Conservation (phyloP, 64 coral and sea anemone genomes). For the Dendrophyllia cribrosa region DNA sequence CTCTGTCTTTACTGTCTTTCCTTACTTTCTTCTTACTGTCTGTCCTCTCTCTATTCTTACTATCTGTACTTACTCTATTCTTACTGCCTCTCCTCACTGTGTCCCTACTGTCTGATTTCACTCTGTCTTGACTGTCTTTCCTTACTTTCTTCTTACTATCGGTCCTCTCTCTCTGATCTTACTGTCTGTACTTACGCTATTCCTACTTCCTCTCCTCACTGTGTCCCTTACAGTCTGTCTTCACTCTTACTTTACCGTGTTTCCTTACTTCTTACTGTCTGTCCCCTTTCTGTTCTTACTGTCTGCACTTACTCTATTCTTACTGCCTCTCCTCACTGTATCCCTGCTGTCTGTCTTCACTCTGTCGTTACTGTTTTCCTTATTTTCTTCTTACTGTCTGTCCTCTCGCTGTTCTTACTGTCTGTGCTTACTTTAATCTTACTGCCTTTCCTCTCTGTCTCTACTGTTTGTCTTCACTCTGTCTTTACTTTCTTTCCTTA, state of each 20-base stretch:
- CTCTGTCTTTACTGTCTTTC: neutral
- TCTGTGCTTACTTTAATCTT: no score
- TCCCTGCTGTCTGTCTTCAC: no score
- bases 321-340: no score
- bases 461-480: no score
- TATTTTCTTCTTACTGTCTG: no score
- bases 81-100: no score
- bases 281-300: neutral
- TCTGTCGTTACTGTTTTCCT: no score
- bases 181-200: no score
- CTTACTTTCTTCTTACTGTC: neutral
- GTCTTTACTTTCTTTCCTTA: no score
- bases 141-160: neutral
- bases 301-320: neutral
- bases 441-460: neutral
- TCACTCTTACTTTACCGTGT: no score
- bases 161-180: neutral
- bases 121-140: neutral
- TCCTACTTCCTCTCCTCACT: neutral
- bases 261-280: neutral
- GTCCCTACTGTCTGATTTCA: no score
- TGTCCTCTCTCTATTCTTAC: neutral
- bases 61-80: neutral
- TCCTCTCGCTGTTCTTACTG: no score
- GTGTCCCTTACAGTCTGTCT: neutral